These are phyloP conservation scores for Neodiprion lecontei DNA, from an alignment of 1,140 invertebrate species.

Conservation along the genomic window DNA sequence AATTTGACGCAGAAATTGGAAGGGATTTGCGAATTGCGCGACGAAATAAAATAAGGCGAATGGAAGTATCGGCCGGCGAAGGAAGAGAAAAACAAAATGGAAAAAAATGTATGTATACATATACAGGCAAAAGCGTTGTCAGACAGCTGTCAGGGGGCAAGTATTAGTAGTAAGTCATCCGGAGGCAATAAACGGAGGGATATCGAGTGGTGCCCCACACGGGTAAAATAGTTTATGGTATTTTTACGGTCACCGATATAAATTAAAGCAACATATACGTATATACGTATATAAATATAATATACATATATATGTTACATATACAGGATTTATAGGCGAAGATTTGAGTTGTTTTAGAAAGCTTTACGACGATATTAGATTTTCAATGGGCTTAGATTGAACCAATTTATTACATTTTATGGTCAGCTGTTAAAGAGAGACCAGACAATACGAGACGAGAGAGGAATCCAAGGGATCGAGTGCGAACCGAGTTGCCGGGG, in stretches of 20 bases:
- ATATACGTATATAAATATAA: too few species aligned
- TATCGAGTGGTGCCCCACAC: background rate
- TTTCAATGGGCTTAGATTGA: constrained; percentile 7
- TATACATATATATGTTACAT: background rate
- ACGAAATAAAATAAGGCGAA: too few species aligned
- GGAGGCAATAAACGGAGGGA: background rate
- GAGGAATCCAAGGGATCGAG: too few species aligned
- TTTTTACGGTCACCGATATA: constrained; percentile 5
- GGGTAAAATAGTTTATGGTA: background rate
- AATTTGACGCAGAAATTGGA: too few species aligned
- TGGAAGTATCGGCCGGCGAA: too few species aligned
- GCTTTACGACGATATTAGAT: constrained; percentile 5
- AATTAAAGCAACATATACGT: background rate
- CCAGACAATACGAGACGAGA: too few species aligned
- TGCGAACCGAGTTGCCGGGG: too few species aligned
- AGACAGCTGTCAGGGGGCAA: too few species aligned
- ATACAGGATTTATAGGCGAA: background rate
- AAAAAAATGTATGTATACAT: too few species aligned
- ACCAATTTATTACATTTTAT: constrained; percentile 6
- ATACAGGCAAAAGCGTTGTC: too few species aligned
- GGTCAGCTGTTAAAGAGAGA: background rate
- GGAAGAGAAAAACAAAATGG: too few species aligned
- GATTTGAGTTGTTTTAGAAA: constrained; percentile 8
- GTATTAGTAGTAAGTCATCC: background rate
- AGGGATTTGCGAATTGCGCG: too few species aligned